A percentile compares a stretch with the other conserved stretches of the same genome.
Conservation (phyloP, 2,888 invertebrate genomes). For the Cepaea hortensis region DNA sequence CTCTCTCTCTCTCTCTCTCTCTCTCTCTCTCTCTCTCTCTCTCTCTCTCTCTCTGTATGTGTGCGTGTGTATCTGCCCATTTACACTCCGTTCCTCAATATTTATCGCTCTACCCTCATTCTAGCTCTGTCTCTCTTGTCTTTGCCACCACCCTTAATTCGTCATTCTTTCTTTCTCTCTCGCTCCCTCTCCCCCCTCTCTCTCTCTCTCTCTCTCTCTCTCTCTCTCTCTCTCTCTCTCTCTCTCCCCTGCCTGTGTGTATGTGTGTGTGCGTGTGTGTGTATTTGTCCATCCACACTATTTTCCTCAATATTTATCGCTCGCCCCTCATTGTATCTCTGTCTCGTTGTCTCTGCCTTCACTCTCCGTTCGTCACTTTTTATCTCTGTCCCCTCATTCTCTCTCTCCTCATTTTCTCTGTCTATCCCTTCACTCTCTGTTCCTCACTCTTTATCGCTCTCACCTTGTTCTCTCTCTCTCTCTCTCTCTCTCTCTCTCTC, state of each 20-base stretch:
- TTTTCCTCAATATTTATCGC: neutral
- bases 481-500: too few relatives aligned
- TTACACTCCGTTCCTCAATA: neutral
- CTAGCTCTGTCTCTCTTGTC: neutral
- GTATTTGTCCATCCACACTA: neutral
- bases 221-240: neutral
- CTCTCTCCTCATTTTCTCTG: too few relatives aligned
- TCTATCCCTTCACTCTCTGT: too few relatives aligned
- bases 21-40: neutral
- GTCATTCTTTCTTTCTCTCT: neutral
- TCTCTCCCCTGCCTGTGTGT: too few relatives aligned
- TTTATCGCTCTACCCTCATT: neutral
- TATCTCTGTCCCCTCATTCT: too few relatives aligned
- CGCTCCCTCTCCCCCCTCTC: neutral
- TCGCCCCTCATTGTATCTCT: too few relatives aligned
- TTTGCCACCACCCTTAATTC: neutral
- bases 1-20: slow-evolving; percentile 13
- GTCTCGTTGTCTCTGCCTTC: too few relatives aligned
- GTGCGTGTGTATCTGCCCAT: neutral
- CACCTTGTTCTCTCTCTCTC: too few relatives aligned
- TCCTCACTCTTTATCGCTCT: too few relatives aligned
- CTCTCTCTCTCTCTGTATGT: neutral
- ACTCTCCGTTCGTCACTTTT: too few relatives aligned
- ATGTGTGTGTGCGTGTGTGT: too few relatives aligned
- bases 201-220: neutral